phyloP scores from a whole-genome alignment of 2,113 vertebrate species.

The Petaurus breviceps region DNA sequence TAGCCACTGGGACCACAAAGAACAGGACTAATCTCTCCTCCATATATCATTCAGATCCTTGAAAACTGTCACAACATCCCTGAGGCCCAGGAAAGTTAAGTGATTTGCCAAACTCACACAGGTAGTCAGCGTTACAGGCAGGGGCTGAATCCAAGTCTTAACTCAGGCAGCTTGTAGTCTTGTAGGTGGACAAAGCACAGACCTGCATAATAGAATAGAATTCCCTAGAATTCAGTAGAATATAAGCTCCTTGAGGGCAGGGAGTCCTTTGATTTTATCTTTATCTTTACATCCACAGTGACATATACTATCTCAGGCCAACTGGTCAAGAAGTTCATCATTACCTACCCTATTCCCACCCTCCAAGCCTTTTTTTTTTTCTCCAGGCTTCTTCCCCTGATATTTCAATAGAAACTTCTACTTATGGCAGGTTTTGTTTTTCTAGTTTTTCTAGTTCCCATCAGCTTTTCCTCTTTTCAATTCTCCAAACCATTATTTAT shows the following conservation, averaged over 20 bases:
- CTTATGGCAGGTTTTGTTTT: background rate
- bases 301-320: background rate
- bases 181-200: background rate
- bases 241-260: background rate
- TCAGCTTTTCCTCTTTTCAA: background rate
- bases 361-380: background rate
- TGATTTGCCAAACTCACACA: background rate
- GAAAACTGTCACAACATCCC: background rate
- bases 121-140: background rate
- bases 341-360: background rate
- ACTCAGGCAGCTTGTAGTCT: background rate
- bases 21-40: background rate
- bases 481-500: background rate
- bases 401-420: background rate
- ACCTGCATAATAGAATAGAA: background rate
- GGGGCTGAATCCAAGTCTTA: background rate
- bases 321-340: background rate
- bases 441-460: background rate
- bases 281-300: background rate
- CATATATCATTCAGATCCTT: background rate
- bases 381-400: background rate
- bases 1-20: background rate
- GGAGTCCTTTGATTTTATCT: background rate
- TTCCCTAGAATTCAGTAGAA: background rate
- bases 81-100: background rate